Evolutionary conservation across 1,140 invertebrate genomes (phyloP).

Genomic region (Theocolax elegans): DNA sequence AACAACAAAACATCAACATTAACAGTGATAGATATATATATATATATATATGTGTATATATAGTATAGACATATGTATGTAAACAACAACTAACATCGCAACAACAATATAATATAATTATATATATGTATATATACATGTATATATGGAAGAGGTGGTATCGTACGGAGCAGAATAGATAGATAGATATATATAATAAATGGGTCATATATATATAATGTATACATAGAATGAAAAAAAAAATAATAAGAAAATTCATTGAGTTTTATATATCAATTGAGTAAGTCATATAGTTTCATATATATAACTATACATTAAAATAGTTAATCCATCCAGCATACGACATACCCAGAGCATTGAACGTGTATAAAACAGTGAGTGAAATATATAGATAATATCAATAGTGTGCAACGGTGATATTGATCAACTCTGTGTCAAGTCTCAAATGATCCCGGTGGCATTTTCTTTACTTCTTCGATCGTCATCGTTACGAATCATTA

Average conservation of each 20-base stretch:
- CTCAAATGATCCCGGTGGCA: no score
- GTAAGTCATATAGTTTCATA: slow-evolving; percentile 9
- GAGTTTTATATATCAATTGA: slow-evolving; percentile 17
- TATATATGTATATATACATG: slow-evolving; percentile 41
- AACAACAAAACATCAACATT: slow-evolving; percentile 56
- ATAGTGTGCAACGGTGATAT: slow-evolving; percentile 56
- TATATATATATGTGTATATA: slow-evolving; percentile 44
- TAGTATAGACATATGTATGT: slow-evolving; percentile 42
- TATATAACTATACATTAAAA: slow-evolving; percentile 40
- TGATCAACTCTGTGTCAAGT: slow-evolving; percentile 8
- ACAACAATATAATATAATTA: slow-evolving; percentile 53
- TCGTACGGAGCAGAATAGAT: slow-evolving; percentile 48
- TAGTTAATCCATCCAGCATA: slow-evolving; percentile 65
- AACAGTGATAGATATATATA: slow-evolving; percentile 52
- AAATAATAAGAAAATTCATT: neutral
- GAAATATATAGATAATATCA: slow-evolving; percentile 60
- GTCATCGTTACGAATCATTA: no score
- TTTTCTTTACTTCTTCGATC: no score
- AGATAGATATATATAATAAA: neutral
- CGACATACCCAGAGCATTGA: slow-evolving; percentile 68
- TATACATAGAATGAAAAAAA: slow-evolving; percentile 39
- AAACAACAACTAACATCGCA: slow-evolving; percentile 60
- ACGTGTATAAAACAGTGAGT: slow-evolving; percentile 63
- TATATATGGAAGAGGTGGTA: slow-evolving; percentile 49
- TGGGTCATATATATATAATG: slow-evolving; percentile 15